phyloP scores from a whole-genome alignment of 2,888 invertebrate species.

The Tipula helvola region DNA sequence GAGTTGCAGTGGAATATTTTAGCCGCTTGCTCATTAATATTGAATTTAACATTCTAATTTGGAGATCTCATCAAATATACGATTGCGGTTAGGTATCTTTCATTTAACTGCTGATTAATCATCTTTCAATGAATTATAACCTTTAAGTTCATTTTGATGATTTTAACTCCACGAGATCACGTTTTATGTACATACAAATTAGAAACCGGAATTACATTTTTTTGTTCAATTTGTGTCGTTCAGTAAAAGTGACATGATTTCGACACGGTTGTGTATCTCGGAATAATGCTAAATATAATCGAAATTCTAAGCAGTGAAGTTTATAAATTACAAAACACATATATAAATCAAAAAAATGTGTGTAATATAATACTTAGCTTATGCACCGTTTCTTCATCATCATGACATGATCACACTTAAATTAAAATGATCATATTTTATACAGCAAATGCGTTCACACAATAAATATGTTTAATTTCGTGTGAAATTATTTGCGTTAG shows the following conservation, averaged over 20 bases:
- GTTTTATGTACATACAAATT: background rate
- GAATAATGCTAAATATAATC: too few relatives aligned
- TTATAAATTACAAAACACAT: background rate
- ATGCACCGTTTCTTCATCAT: background rate
- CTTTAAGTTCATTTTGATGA: background rate
- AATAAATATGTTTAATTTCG: background rate
- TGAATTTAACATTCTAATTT: background rate
- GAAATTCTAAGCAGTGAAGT: too few relatives aligned
- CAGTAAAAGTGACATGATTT: background rate
- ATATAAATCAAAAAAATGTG: background rate
- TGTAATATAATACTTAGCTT: background rate
- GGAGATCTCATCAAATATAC: background rate
- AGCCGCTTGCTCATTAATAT: too few relatives aligned
- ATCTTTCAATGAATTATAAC: background rate
- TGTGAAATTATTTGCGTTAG: background rate
- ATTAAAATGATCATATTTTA: background rate
- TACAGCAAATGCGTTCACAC: background rate
- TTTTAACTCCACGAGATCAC: background rate
- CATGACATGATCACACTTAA: background rate
- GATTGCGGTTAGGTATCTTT: background rate
- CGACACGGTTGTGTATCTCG: background rate
- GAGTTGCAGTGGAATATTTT: too few relatives aligned
- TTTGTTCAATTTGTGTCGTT: background rate
- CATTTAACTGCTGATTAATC: background rate
- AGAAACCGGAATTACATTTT: background rate